phyloP scores from a whole-genome alignment of 2,888 invertebrate species.

The Tyria jacobaeae region DNA sequence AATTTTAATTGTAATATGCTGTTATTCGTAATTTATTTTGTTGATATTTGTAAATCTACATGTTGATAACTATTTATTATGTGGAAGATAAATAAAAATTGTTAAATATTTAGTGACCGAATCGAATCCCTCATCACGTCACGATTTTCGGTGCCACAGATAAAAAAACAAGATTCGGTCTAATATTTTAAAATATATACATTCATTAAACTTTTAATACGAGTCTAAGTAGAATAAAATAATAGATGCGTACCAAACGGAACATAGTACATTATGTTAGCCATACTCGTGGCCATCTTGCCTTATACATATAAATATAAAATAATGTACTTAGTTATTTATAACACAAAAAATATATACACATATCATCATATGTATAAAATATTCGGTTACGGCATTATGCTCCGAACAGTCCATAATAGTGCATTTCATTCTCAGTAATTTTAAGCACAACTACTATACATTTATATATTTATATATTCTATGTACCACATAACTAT shows the following conservation, averaged over 20 bases:
- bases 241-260: conserved; percentile 70
- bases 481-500: conserved; percentile 72
- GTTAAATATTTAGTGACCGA: conserved; percentile 82
- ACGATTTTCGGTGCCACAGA: conserved; percentile 53
- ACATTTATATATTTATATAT: conserved; percentile 42
- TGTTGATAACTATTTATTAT: conserved; percentile 87
- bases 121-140: conserved; percentile 66
- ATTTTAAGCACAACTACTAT: conserved; percentile 79
- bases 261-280: conserved; percentile 72
- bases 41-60: conserved; percentile 87
- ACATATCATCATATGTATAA: conserved; percentile 69
- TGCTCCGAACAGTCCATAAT: conserved; percentile 75
- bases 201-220: conserved; percentile 65
- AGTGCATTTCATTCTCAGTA: conserved; percentile 84
- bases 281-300: conserved; percentile 84
- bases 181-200: conserved; percentile 80
- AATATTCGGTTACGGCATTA: conserved; percentile 51
- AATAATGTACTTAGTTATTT: conserved; percentile 56
- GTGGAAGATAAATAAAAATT: conserved; percentile 78
- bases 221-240: conserved; percentile 77
- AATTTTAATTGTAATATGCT: conserved; percentile 83
- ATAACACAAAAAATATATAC: conserved; percentile 60
- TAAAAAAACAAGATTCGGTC: conserved; percentile 68
- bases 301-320: conserved; percentile 61
- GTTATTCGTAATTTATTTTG: conserved; percentile 87